Evolutionary conservation across 2,888 invertebrate genomes (phyloP).

Genomic region (Labia minor): DNA sequence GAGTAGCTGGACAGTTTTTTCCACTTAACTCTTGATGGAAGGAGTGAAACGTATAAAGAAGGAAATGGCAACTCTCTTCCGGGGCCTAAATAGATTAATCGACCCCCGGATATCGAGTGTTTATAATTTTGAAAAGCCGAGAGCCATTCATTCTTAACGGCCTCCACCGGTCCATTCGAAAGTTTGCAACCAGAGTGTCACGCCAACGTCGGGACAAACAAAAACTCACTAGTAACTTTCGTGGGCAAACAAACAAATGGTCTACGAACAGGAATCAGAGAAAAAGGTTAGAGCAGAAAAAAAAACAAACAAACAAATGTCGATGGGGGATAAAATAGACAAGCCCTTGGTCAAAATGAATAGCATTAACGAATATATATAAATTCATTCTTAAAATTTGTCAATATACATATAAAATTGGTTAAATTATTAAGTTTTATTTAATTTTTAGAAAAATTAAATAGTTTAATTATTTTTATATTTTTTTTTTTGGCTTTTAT

Average conservation of each 20-base stretch:
- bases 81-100: conserved; percentile 2
- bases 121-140: conserved; percentile 13
- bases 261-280: not conserved
- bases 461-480: too few relatives aligned
- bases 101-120: conserved; percentile 6
- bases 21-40: too few relatives aligned
- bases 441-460: too few relatives aligned
- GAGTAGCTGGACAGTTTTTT: too few relatives aligned
- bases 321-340: not conserved
- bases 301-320: not conserved
- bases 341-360: not conserved
- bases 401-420: too few relatives aligned
- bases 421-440: too few relatives aligned
- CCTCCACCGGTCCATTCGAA: not conserved
- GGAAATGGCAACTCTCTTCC: not conserved
- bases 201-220: not conserved
- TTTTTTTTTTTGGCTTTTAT: too few relatives aligned
- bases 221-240: not conserved
- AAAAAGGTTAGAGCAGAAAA: too few relatives aligned
- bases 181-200: not conserved
- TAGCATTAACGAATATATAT: too few relatives aligned
- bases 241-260: not conserved
- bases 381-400: too few relatives aligned
- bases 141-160: not conserved
- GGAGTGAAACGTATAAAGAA: not conserved